These are phyloP conservation scores for Pogonus chalceus DNA, from an alignment of 1,140 invertebrate genomes.

Conservation along the genomic window DNA sequence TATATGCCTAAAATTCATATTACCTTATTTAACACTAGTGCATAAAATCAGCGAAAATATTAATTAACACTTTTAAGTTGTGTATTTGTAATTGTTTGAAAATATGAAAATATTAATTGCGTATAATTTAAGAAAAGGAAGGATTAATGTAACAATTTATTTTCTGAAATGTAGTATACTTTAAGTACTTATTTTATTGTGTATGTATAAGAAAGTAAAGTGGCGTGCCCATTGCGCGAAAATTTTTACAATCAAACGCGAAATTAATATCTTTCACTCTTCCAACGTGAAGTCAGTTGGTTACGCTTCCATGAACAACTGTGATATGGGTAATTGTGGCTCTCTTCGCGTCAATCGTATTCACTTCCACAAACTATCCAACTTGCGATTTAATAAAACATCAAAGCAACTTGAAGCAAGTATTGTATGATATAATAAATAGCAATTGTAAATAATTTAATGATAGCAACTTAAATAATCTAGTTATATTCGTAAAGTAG, in stretches of 20 bases:
- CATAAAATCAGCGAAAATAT: too few species aligned
- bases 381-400: not conserved
- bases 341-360: not conserved
- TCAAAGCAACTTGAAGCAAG: not conserved
- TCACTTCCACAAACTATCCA: not conserved
- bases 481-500: not conserved
- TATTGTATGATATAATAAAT: not conserved
- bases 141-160: too few species aligned
- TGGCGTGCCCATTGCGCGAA: too few species aligned
- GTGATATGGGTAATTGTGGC: slow-evolving; percentile 4
- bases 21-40: too few species aligned
- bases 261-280: slow-evolving; percentile 5
- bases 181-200: too few species aligned
- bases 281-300: not conserved
- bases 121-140: too few species aligned
- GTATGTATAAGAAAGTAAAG: too few species aligned
- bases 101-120: too few species aligned
- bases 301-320: slow-evolving; percentile 3
- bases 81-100: too few species aligned
- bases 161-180: too few species aligned
- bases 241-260: not conserved
- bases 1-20: too few species aligned
- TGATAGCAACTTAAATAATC: not conserved
- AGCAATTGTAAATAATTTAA: not conserved
- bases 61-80: too few species aligned